Evolutionary conservation across 1,140 invertebrate species (phyloP).

Genomic region (Eufriesea mexicana): DNA sequence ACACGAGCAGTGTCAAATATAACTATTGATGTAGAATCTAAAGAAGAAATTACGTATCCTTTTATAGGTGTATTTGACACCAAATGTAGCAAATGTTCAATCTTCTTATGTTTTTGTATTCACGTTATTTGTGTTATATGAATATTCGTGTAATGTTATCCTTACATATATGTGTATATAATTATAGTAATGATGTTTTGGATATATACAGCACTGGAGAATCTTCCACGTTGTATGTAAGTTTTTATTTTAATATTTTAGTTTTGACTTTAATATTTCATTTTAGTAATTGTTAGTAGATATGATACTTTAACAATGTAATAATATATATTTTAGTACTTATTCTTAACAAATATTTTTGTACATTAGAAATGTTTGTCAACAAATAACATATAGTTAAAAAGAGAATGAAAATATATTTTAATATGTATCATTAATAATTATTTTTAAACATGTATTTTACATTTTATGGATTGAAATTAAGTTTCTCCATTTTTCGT

Average conservation of each 20-base stretch:
- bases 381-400: background rate
- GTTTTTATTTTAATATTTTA: constrained; percentile 34
- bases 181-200: constrained; percentile 69
- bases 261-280: background rate
- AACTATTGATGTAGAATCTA: background rate
- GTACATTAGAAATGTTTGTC: background rate
- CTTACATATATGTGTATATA: constrained; percentile 28
- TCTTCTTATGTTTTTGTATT: background rate
- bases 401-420: constrained; percentile 2
- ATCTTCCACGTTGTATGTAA: constrained; percentile 61
- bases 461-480: background rate
- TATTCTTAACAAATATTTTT: background rate
- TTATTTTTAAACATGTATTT: background rate
- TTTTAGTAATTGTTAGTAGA: too few relatives aligned
- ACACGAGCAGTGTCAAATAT: constrained; percentile 3
- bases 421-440: background rate
- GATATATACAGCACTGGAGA: constrained; percentile 71
- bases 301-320: too few relatives aligned
- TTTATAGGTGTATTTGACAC: constrained; percentile 35
- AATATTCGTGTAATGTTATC: background rate
- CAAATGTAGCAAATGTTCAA: background rate
- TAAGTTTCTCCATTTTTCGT: background rate
- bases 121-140: background rate
- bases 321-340: constrained; percentile 16
- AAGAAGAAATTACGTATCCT: constrained; percentile 66